Conservation (phyloP, 2,888 invertebrate species). For the Microctonus hyperodae region DNA sequence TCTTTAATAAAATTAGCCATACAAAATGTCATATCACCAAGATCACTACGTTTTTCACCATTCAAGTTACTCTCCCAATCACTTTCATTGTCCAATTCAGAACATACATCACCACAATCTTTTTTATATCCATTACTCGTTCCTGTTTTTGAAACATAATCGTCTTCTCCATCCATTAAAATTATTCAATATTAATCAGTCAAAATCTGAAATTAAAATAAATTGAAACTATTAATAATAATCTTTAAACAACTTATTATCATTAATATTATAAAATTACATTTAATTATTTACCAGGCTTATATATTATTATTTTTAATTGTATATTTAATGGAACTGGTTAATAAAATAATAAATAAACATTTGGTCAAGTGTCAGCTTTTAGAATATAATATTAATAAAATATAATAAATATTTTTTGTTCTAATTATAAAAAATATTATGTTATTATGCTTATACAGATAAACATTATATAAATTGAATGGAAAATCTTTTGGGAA, state of each 20-base stretch:
- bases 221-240: not conserved
- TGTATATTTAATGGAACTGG: not conserved
- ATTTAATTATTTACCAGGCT: too few relatives aligned
- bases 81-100: conserved; percentile 38
- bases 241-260: too few relatives aligned
- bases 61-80: conserved; percentile 48
- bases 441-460: not conserved
- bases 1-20: conserved; percentile 86
- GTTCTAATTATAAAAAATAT: not conserved
- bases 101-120: conserved; percentile 29
- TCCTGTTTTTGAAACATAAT: conserved; percentile 47
- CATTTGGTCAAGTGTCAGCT: not conserved
- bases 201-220: not conserved
- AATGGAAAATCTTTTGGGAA: too few relatives aligned
- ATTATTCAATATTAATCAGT: conserved; percentile 18
- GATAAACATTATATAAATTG: too few relatives aligned
- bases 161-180: conserved; percentile 60
- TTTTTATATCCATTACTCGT: conserved; percentile 30
- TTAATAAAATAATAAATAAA: not conserved
- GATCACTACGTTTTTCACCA: conserved; percentile 67
- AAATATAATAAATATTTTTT: not conserved
- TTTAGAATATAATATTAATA: not conserved
- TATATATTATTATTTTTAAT: not conserved
- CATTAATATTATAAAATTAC: too few relatives aligned
- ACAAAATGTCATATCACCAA: conserved; percentile 84